Evolutionary conservation across 1,140 invertebrate genomes (phyloP).

Genomic region (Aphaenogaster floridana): DNA sequence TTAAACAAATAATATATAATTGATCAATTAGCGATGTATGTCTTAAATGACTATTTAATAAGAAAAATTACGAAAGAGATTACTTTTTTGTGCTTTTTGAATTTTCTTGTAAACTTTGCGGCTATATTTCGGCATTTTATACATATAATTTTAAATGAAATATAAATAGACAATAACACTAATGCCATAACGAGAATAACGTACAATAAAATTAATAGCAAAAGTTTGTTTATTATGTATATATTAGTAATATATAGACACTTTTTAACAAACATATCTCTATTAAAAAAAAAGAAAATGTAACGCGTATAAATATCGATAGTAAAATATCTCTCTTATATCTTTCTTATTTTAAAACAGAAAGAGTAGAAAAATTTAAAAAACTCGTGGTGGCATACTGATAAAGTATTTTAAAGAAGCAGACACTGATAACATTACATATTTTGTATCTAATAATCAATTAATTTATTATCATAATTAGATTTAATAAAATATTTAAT

Average conservation of each 20-base stretch:
- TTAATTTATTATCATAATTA: constrained; percentile 25
- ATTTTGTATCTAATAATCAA: background rate
- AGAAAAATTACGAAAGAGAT: background rate
- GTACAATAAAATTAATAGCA: background rate
- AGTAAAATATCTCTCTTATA: background rate
- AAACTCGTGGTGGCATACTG: background rate
- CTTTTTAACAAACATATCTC: background rate
- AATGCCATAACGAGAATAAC: background rate
- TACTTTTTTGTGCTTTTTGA: background rate
- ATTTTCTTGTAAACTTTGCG: background rate
- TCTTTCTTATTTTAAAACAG: background rate
- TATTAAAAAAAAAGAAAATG: background rate
- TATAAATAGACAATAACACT: background rate
- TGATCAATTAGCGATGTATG: background rate
- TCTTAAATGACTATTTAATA: constrained; percentile 1
- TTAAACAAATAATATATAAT: background rate
- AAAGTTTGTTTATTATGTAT: background rate
- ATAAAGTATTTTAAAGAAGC: background rate
- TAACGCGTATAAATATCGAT: background rate
- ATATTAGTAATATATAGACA: background rate
- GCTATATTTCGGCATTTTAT: background rate
- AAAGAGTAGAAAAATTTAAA: background rate
- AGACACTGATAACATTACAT: background rate
- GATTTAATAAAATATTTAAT: background rate
- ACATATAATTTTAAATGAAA: background rate